Conservation (phyloP, 2,113 vertebrate species). For the Motacilla alba region DNA sequence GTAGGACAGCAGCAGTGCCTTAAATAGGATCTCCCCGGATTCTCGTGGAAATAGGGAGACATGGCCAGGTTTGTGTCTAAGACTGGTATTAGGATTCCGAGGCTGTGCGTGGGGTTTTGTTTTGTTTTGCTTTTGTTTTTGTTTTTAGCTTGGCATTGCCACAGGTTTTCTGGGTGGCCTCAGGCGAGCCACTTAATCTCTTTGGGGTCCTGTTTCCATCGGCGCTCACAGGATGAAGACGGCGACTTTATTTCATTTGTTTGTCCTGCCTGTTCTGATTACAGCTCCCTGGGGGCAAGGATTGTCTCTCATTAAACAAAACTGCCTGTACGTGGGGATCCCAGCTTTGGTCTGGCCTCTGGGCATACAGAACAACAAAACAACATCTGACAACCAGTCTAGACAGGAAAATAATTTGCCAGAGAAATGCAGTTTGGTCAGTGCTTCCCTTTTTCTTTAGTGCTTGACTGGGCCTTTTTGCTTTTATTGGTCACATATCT, state of each 20-base stretch:
- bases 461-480: not conserved
- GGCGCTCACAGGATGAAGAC: not conserved
- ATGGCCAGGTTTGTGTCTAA: not conserved
- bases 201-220: not conserved
- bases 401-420: slow-evolving; percentile 18
- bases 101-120: not conserved
- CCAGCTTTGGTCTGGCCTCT: slow-evolving; percentile 25
- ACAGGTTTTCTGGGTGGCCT: slow-evolving; percentile 19
- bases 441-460: not conserved
- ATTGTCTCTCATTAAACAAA: slow-evolving; percentile 36
- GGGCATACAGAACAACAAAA: slow-evolving; percentile 24
- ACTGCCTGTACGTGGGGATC: not conserved
- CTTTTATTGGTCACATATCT: not conserved
- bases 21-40: not conserved
- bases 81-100: not conserved
- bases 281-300: not conserved
- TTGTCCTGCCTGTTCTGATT: slow-evolving; percentile 36
- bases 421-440: slow-evolving; percentile 1
- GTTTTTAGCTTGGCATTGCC: not conserved
- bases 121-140: no score
- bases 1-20: not conserved
- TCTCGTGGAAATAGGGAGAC: not conserved
- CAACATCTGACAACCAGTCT: slow-evolving; percentile 34
- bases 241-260: not conserved
- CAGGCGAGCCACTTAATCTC: slow-evolving; percentile 31